phyloP scores from a whole-genome alignment of 2,113 vertebrate genomes.

The Theropithecus gelada region DNA sequence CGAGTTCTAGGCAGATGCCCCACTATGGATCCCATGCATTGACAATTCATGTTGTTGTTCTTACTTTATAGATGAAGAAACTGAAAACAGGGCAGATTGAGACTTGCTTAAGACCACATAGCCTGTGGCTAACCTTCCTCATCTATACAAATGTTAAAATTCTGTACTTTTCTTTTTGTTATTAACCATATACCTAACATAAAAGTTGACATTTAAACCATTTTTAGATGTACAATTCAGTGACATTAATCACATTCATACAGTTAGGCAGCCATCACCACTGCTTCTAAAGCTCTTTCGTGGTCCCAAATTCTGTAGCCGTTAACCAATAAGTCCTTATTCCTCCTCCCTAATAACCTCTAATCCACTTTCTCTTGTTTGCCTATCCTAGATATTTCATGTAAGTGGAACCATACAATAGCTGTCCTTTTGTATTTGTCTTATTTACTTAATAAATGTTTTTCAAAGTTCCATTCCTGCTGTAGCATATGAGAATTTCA shows the following conservation, averaged over 20 bases:
- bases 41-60: neutral
- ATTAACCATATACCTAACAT: neutral
- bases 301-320: neutral
- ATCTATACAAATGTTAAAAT: neutral
- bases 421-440: neutral
- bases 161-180: neutral
- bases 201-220: neutral
- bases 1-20: neutral
- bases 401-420: neutral
- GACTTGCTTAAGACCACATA: neutral
- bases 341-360: neutral
- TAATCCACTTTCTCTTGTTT: neutral
- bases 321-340: neutral
- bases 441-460: neutral
- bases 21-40: neutral
- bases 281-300: neutral
- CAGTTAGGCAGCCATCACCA: neutral
- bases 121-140: neutral
- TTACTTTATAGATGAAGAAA: neutral
- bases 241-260: neutral
- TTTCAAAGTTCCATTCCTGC: neutral
- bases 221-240: neutral
- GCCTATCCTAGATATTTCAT: neutral
- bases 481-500: neutral
- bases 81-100: neutral